Evolutionary conservation across 1,140 invertebrate species (phyloP).

Genomic region (Tetragonula clypearis): DNA sequence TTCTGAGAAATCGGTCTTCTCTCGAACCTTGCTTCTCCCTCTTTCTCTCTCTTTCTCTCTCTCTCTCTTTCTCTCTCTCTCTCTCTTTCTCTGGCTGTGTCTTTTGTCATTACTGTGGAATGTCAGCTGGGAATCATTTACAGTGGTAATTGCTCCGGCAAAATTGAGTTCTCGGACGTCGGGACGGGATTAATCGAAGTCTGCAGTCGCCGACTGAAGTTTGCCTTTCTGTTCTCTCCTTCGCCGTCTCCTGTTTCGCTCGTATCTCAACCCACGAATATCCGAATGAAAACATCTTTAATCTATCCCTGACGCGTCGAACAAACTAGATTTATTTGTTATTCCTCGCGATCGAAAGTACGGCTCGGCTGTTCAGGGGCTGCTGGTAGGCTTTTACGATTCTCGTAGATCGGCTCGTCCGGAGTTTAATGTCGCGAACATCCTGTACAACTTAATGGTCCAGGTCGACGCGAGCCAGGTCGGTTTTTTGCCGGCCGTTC

Average conservation of each 20-base stretch:
- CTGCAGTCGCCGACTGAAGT: conserved; percentile 10
- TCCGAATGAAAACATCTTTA: background rate
- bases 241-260: no score
- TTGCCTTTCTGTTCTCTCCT: background rate
- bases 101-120: conserved; percentile 71
- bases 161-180: conserved; percentile 74
- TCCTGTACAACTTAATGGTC: conserved; percentile 9
- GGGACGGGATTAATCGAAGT: conserved; percentile 65
- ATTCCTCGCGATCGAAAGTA: background rate
- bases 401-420: background rate
- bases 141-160: conserved; percentile 68
- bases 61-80: background rate
- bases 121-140: conserved; percentile 70
- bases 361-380: no score
- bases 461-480: background rate
- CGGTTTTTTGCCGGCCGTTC: background rate
- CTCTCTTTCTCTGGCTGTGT: conserved; percentile 26
- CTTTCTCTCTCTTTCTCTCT: background rate
- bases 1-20: conserved; percentile 60
- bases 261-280: background rate
- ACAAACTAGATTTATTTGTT: conserved; percentile 1
- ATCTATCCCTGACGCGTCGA: background rate
- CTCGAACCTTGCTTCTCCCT: no score
- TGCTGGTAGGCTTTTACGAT: background rate
- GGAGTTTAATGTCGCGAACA: conserved; percentile 7